These are phyloP conservation scores for Gavia stellata DNA, from an alignment of 2,113 vertebrate genomes.

Conservation along the genomic window DNA sequence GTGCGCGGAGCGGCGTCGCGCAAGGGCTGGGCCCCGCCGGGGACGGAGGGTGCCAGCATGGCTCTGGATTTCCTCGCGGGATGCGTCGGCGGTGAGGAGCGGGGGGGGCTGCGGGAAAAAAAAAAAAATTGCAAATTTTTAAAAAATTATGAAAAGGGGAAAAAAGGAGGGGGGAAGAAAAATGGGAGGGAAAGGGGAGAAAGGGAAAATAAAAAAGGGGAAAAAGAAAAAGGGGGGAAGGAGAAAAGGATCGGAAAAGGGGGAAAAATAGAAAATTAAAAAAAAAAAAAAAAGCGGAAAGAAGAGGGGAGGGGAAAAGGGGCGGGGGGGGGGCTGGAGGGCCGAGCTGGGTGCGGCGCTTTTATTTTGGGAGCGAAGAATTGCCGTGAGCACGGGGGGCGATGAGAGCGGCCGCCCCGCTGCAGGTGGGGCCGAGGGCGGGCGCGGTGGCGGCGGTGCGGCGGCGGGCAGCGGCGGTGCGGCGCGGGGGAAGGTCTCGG, in stretches of 20 bases:
- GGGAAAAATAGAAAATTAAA: neutral
- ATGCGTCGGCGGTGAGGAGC: conserved; percentile 84
- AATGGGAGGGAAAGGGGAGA: neutral
- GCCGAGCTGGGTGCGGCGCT: neutral
- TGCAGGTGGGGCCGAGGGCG: neutral
- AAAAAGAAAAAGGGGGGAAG: too few relatives aligned
- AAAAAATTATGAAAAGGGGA: too few relatives aligned
- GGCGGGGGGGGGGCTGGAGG: too few relatives aligned
- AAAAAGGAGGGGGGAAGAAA: too few relatives aligned
- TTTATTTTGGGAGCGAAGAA: neutral
- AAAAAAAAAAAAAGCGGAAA: neutral
- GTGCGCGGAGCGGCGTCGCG: neutral
- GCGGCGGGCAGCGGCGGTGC: too few relatives aligned
- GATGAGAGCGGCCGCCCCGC: neutral
- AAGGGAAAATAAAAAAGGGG: too few relatives aligned
- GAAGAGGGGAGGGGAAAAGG: neutral
- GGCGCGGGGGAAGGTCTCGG: neutral
- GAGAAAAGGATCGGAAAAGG: too few relatives aligned
- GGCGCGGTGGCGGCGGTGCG: neutral
- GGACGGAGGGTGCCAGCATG: conserved; percentile 19
- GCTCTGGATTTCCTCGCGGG: conserved; percentile 92
- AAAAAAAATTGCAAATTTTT: too few relatives aligned
- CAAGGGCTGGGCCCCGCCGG: neutral
- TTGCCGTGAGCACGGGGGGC: neutral
- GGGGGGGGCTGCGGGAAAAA: neutral